A percentile compares a stretch with the other conserved stretches of the same genome.
phyloP scores from a whole-genome alignment of 2,888 invertebrate species.

The Axea sp. region DNA sequence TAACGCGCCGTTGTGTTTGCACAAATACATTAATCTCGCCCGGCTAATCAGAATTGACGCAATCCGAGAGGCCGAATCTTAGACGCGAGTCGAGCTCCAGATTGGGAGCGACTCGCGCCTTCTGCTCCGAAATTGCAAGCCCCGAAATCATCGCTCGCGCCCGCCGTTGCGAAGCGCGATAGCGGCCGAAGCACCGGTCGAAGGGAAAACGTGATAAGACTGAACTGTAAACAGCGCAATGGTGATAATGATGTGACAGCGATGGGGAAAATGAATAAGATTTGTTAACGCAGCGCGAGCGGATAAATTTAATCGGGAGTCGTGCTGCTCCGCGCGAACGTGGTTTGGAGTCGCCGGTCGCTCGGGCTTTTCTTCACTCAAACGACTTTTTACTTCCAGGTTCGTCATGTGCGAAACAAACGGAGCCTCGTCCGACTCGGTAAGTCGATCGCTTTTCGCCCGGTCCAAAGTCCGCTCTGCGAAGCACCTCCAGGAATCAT shows the following conservation, averaged over 20 bases:
- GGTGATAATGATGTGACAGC: constrained; percentile 39
- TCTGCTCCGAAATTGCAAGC: background rate
- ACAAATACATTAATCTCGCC: constrained; percentile 40
- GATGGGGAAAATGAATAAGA: constrained; percentile 31
- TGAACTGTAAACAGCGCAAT: constrained; percentile 51
- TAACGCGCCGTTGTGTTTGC: constrained; percentile 1
- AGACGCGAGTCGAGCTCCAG: constrained; percentile 1
- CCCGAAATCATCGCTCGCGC: background rate
- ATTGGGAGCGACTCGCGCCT: background rate
- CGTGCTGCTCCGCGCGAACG: too few species aligned
- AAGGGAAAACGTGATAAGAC: constrained; percentile 59
- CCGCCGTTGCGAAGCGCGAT: constrained; percentile 27
- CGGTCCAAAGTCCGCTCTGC: too few species aligned
- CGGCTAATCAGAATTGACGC: constrained; percentile 39
- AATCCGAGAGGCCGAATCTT: constrained; percentile 28
- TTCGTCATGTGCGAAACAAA: constrained; percentile 3
- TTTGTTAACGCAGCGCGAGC: background rate
- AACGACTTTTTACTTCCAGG: constrained; percentile 15
- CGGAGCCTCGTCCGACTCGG: constrained; percentile 10
- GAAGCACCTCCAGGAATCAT: too few species aligned
- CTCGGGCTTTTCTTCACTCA: too few species aligned
- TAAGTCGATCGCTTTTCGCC: too few species aligned
- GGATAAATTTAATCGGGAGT: too few species aligned
- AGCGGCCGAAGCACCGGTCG: constrained; percentile 38
- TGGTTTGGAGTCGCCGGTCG: too few species aligned